These are phyloP conservation scores for Hymenopus coronatus DNA, from an alignment of 2,888 invertebrate genomes.

Conservation along the genomic window DNA sequence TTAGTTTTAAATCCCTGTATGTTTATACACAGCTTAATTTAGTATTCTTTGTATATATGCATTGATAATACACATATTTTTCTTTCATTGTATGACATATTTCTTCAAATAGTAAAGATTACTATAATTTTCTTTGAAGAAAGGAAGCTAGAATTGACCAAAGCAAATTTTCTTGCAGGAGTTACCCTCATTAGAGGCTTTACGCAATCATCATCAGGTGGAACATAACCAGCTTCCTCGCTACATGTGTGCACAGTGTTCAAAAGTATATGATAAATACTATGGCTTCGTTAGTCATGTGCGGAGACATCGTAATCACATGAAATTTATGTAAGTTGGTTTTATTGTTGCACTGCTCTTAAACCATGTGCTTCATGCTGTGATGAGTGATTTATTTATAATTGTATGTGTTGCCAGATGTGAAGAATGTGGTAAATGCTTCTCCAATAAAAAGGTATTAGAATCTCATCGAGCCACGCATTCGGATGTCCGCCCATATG, in stretches of 20 bases:
- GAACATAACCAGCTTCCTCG: slow-evolving; percentile 62
- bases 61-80: no score
- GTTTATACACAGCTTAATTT: no score
- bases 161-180: slow-evolving; percentile 23
- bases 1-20: no score
- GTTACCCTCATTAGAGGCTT: slow-evolving; percentile 48
- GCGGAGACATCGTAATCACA: slow-evolving; percentile 57
- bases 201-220: slow-evolving; percentile 59
- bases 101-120: no score
- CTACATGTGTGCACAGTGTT: slow-evolving; percentile 66
- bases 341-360: slow-evolving; percentile 33
- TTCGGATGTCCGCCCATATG: slow-evolving; percentile 52
- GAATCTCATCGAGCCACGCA: slow-evolving; percentile 52
- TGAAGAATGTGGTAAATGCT: slow-evolving; percentile 57
- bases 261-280: slow-evolving; percentile 60
- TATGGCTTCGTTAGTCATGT: slow-evolving; percentile 63
- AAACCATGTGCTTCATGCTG: not conserved
- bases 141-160: no score
- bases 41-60: no score
- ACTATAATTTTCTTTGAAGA: no score
- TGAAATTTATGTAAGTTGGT: slow-evolving; percentile 49
- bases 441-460: slow-evolving; percentile 51
- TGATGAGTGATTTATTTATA: not conserved
- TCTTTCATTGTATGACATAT: no score
- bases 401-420: slow-evolving; percentile 41